phyloP scores from a whole-genome alignment of 2,888 invertebrate genomes.

The Scelioninae gen. 1 region DNA sequence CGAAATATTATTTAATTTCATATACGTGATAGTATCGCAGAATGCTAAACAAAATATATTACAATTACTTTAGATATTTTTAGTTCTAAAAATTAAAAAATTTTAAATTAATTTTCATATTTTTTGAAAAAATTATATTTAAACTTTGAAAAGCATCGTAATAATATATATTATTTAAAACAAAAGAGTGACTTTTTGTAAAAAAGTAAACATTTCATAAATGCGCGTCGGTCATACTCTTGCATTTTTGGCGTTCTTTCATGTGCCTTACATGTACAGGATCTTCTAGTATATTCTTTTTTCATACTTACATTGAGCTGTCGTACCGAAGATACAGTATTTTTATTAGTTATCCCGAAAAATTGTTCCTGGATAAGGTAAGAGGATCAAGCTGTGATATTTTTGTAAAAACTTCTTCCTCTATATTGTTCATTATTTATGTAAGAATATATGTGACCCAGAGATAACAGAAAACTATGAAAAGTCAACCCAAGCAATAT shows the following conservation, averaged over 20 bases:
- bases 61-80: slow-evolving; percentile 4
- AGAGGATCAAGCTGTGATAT: slow-evolving; percentile 63
- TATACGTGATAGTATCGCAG: slow-evolving; percentile 5
- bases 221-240: slow-evolving; percentile 51
- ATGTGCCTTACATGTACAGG: slow-evolving; percentile 21
- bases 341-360: slow-evolving; percentile 76
- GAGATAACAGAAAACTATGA: background rate
- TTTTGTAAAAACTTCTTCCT: slow-evolving; percentile 25
- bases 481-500: slow-evolving; percentile 25
- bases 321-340: slow-evolving; percentile 69
- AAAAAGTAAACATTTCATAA: slow-evolving; percentile 34
- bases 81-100: too few relatives aligned
- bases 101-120: too few relatives aligned
- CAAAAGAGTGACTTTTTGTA: slow-evolving; percentile 6
- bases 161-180: slow-evolving; percentile 7
- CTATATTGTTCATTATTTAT: slow-evolving; percentile 45
- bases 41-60: slow-evolving; percentile 12
- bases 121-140: slow-evolving; percentile 4
- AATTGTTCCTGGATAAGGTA: slow-evolving; percentile 72
- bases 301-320: slow-evolving; percentile 48
- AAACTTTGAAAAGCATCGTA: background rate
- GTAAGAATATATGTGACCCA: slow-evolving; percentile 12
- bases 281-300: slow-evolving; percentile 32
- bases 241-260: slow-evolving; percentile 46
- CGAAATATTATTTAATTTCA: slow-evolving; percentile 42